Base-by-base conservation (phyloP, 2,888 invertebrate species). In the Acanthoscelides obtectus region DNA sequence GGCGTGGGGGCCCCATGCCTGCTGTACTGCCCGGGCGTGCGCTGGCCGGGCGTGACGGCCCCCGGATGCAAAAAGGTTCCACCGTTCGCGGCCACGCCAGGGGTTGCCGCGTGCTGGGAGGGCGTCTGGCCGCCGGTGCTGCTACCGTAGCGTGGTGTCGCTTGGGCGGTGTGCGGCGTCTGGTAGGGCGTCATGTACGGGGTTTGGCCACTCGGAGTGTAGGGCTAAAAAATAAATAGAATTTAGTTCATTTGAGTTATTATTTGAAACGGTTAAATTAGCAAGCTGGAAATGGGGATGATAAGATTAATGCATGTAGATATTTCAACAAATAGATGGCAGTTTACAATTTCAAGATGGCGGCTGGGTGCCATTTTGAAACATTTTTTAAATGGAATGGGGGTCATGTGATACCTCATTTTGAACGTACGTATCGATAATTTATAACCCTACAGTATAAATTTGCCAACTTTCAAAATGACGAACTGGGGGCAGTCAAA, bases 111-210 rank as follows among this genome's bases (percentile, higher is more conserved):
- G 77, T n/a, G 74, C 45, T 87, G 83, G 3, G 83, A 82, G 80
- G 78, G 89, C 80, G 85, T 88, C 73, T 85, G 85, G 68, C 85
- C 85, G 0, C 86, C 88, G 22, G 20, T 1, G 12, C 21, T 66
- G 21, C 22, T 20, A 8, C 66, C 66, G 76, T 91, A 89, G 17
- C 93, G 89, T 0, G 94, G 93, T 4, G 94, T 92, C 4, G 94
- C 92, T 72, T 90, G 89, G 20, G 89, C 88, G 27, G 89, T 86
- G 79, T 90, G 90, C 0, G 93, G 92, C 0, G 93, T 92, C 75
- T 92, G 91, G 82, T 93, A 96, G 0, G 97, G 97, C 0, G 97
- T 97, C 93, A 97, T 94, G 86, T 95, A 95, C 0, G 97, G 96
- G 0, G 97, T 97, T 84, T 95, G 96, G 0, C 95, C 95, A 70